Conservation (phyloP, 1,140 invertebrate species). For the Psix sp. region DNA sequence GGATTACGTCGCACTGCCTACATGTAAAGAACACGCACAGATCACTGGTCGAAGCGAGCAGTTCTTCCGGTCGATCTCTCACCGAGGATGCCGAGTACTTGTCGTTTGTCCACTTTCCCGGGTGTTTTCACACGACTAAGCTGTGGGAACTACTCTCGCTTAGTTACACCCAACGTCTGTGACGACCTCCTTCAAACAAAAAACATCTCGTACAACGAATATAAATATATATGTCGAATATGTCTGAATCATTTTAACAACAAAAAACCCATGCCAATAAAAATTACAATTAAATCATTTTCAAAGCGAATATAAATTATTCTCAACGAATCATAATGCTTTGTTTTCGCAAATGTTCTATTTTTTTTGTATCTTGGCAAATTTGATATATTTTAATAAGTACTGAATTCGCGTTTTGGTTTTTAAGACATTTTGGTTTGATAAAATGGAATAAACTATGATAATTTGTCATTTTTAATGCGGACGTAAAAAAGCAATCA, state of each 20-base stretch:
- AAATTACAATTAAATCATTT: too few species aligned
- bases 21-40: constrained; percentile 36
- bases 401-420: too few species aligned
- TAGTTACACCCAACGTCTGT: constrained; percentile 54
- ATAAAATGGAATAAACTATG: too few species aligned
- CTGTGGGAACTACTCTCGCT: constrained; percentile 68
- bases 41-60: constrained; percentile 19
- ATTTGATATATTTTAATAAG: too few species aligned
- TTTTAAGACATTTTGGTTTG: too few species aligned
- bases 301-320: too few species aligned
- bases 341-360: too few species aligned
- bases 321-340: too few species aligned
- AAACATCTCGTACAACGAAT: constrained; percentile 46
- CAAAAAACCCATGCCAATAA: neutral
- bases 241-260: constrained; percentile 20
- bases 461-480: too few species aligned
- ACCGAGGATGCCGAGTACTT: constrained; percentile 61
- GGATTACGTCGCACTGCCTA: constrained; percentile 25
- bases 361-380: too few species aligned
- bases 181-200: constrained; percentile 13
- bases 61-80: constrained; percentile 54
- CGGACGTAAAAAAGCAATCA: too few species aligned
- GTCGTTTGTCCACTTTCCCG: constrained; percentile 68
- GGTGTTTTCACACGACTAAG: constrained; percentile 67
- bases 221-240: constrained; percentile 28